Evolutionary conservation across 2,113 vertebrate species (phyloP).

Genomic region (Ameiurus melas): DNA sequence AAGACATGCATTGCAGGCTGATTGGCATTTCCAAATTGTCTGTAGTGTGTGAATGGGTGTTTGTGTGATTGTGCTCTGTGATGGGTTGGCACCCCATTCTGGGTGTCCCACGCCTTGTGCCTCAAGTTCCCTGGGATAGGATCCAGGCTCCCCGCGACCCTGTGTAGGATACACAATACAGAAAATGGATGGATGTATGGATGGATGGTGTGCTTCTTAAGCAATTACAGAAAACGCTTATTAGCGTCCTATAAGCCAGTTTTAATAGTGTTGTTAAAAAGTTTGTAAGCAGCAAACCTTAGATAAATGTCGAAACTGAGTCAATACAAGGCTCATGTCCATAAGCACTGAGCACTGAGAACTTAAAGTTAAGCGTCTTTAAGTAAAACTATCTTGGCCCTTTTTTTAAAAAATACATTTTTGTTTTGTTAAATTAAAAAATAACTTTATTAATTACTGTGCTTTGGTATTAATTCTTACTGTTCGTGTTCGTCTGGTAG

Average conservation of each 20-base stretch:
- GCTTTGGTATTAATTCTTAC: neutral
- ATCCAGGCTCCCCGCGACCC: too few relatives aligned
- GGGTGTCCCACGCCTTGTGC: too few relatives aligned
- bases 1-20: too few relatives aligned
- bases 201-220: too few relatives aligned
- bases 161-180: too few relatives aligned
- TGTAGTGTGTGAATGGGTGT: too few relatives aligned
- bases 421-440: neutral
- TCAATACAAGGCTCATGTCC: neutral
- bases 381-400: neutral
- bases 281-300: neutral
- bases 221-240: neutral
- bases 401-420: neutral
- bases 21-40: too few relatives aligned
- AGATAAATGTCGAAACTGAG: neutral
- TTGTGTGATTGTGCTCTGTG: too few relatives aligned
- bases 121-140: too few relatives aligned
- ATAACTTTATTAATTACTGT: neutral
- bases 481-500: neutral
- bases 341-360: neutral
- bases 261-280: neutral
- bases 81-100: too few relatives aligned
- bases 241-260: neutral
- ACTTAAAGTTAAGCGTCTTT: too few relatives aligned
- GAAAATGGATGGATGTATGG: too few relatives aligned